Evolutionary conservation across 1,140 invertebrate species (phyloP).

Genomic region (Pteromalus puparum): DNA sequence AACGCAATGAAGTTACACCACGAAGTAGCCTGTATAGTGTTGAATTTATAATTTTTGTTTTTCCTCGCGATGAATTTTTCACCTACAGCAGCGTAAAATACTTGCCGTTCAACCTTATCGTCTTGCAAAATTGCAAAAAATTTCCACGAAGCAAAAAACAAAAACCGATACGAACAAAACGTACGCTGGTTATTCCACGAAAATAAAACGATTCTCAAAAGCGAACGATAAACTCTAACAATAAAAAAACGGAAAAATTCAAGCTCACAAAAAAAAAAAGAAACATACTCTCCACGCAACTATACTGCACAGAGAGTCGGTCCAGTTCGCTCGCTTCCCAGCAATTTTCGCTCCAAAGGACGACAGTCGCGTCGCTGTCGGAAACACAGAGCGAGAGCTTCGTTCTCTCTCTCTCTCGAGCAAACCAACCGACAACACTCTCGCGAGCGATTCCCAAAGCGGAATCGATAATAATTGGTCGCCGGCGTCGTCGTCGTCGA

Average conservation of each 20-base stretch:
- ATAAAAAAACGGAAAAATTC: no score
- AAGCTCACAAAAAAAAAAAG: neutral
- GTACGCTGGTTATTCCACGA: no score
- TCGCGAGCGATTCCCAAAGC: slow-evolving; percentile 16
- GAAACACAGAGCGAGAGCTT: neutral
- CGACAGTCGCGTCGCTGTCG: neutral
- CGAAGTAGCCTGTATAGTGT: no score
- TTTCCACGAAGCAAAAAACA: neutral
- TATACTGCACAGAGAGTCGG: neutral
- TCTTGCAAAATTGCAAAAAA: no score
- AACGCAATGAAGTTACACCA: no score
- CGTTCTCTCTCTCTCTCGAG: no score
- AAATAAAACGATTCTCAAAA: no score
- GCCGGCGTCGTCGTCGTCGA: neutral
- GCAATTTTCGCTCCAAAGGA: slow-evolving; percentile 25
- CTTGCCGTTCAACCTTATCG: no score
- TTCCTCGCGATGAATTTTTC: no score
- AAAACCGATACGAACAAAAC: slow-evolving; percentile 10
- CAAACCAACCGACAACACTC: neutral
- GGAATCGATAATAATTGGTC: slow-evolving; percentile 47
- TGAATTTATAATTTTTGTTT: no score
- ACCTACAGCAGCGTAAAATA: no score
- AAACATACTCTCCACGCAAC: neutral
- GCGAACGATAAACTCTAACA: no score
- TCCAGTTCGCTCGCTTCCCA: neutral